Percentiles rank a stretch among this genome's conserved stretches.
These are phyloP conservation scores for Acronicta leporina DNA, from an alignment of 2,888 invertebrate species.

Conservation along the genomic window DNA sequence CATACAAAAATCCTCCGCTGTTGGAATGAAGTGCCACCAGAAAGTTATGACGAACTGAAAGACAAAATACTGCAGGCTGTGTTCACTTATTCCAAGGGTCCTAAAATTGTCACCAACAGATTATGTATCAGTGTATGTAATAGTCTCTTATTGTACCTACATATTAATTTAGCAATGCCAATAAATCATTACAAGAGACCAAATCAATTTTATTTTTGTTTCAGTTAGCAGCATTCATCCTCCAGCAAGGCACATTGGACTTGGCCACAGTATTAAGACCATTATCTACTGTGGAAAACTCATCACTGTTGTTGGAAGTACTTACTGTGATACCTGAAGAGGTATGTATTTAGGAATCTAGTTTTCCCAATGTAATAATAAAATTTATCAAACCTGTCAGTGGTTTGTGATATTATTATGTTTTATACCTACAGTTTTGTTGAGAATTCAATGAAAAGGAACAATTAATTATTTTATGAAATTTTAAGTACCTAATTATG, in stretches of 20 bases:
- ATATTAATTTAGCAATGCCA: no score
- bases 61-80: constrained; percentile 94
- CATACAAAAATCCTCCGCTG: constrained; percentile 96
- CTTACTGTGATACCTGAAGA: constrained; percentile 96
- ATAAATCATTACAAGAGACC: no score
- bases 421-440: no score
- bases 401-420: no score
- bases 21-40: constrained; percentile 95
- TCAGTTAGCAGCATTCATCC: constrained; percentile 95
- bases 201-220: no score
- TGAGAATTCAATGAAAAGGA: no score
- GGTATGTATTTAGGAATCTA: constrained; percentile 83
- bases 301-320: constrained; percentile 92
- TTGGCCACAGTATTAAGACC: constrained; percentile 93
- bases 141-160: no score
- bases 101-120: constrained; percentile 95
- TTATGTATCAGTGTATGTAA: constrained; percentile 95
- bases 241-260: constrained; percentile 91
- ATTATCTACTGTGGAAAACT: constrained; percentile 87
- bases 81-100: constrained; percentile 93
- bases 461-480: no score
- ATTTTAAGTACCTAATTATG: no score
- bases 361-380: no score
- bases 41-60: constrained; percentile 93
- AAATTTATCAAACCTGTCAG: no score